Base-by-base conservation (phyloP, 2,888 invertebrate genomes). In the Notodonta ziczac region DNA sequence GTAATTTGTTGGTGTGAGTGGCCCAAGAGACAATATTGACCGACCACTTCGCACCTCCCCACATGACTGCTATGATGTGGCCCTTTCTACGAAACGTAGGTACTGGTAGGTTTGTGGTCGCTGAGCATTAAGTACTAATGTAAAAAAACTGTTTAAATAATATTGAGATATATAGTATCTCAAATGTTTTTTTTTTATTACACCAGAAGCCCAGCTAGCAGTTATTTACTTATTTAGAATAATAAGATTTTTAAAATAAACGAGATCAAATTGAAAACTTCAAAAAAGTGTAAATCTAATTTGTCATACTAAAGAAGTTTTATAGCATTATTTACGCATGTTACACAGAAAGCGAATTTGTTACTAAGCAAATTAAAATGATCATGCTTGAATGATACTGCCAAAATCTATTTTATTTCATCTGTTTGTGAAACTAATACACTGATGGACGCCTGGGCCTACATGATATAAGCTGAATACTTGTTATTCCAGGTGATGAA, bases 21-120 rank as follows among this genome's bases (percentile, higher is more conserved):
- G 80, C 80, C 71, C 76, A 71, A 76, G 74, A 73, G 77, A 82
- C 78, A 78, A 75, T 90, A 82, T 91, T 90, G 85, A 88, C 90
- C 75, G 68, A 88, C 81, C 87, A 90, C 90, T 92, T 92, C 77
- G 87, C 91, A 91, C 90, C 89, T 90, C 77, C 76, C 76, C 73
- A 80, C 77, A 77, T 76, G 76, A 76, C 78, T 78, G 80, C 82
- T 83, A 84, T 80, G 78, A 74, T 73, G 79, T 80, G 78, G 81
- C 85, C 87, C 86, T 88, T 91, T 89, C 89, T 86, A 84, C 83
- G 87, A 89, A 88, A 80, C 77, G 78, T 76, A 59, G 46, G 56
- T 74, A 24, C 24, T 24, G 24, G 24, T 24, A 24, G 24, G 71
- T 80, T 81, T 83, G 82, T 82, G 74, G 73, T 78, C 72, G 68